A percentile compares a stretch with the other conserved stretches of the same genome.
Evolutionary conservation across 2,113 vertebrate genomes (phyloP).

Genomic region (Tauraco erythrolophus): DNA sequence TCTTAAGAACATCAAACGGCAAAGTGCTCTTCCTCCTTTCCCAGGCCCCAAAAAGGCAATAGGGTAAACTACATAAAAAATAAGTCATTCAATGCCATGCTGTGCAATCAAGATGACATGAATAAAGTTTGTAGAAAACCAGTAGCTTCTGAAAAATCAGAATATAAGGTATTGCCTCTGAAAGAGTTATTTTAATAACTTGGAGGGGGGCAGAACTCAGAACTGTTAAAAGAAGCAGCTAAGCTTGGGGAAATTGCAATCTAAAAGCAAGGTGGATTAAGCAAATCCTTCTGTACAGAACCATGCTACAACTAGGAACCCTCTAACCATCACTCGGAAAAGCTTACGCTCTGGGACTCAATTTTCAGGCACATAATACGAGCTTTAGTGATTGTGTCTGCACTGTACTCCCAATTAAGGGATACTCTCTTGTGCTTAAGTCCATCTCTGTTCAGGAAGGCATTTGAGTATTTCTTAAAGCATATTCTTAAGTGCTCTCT

Average conservation of each 20-base stretch:
- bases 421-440: conserved; percentile 50
- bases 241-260: conserved; percentile 71
- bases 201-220: conserved; percentile 9
- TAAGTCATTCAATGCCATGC: neutral
- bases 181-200: conserved; percentile 62
- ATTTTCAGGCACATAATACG: conserved; percentile 56
- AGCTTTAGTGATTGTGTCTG: conserved; percentile 66
- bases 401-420: conserved; percentile 43
- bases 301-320: conserved; percentile 62
- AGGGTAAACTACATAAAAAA: neutral
- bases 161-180: conserved; percentile 26
- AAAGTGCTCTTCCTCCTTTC: neutral
- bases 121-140: conserved; percentile 20
- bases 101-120: neutral
- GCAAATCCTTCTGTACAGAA: conserved; percentile 72
- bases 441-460: conserved; percentile 59
- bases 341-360: conserved; percentile 56
- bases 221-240: conserved; percentile 68
- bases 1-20: neutral
- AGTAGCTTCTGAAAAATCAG: conserved; percentile 43
- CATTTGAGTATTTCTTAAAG: conserved; percentile 57
- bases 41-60: neutral
- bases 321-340: conserved; percentile 57
- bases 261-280: conserved; percentile 71
- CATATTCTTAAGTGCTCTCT: conserved; percentile 19